phyloP scores from a whole-genome alignment of 2,113 vertebrate species.

The Vulpes lagopus region DNA sequence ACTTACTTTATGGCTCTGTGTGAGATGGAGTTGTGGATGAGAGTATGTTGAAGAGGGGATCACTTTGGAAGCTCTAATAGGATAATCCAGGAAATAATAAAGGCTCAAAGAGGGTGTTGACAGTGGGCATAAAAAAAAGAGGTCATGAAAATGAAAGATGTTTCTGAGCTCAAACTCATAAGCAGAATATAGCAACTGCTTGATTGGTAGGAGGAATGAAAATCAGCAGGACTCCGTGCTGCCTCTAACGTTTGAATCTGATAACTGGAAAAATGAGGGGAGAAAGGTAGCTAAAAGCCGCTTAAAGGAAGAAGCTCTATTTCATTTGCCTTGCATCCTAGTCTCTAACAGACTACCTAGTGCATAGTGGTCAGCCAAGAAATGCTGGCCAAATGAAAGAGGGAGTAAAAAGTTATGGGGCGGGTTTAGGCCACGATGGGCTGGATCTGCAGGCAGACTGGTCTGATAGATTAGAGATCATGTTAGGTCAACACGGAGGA shows the following conservation, averaged over 20 bases:
- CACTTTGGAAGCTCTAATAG: not conserved
- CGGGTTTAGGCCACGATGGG: not conserved
- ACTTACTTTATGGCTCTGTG: not conserved
- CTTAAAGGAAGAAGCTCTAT: not conserved
- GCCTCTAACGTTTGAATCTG: not conserved
- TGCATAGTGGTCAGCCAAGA: not conserved
- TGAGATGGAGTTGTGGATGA: not conserved
- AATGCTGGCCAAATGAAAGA: not conserved
- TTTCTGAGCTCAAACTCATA: slow-evolving; percentile 1
- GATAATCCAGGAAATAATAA: not conserved
- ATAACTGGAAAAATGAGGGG: not conserved
- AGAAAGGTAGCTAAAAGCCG: not conserved
- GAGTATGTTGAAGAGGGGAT: not conserved
- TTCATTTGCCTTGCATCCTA: not conserved
- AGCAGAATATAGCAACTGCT: not conserved
- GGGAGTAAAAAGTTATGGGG: not conserved
- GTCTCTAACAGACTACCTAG: not conserved
- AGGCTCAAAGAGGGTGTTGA: not conserved
- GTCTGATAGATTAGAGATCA: not conserved
- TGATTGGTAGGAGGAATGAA: not conserved
- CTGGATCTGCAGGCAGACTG: not conserved
- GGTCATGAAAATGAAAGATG: not conserved
- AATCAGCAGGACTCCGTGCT: not conserved
- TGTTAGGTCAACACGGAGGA: not conserved
- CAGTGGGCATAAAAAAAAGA: not conserved